Conservation (phyloP, 2,888 invertebrate species). For the Troilus luridus region DNA sequence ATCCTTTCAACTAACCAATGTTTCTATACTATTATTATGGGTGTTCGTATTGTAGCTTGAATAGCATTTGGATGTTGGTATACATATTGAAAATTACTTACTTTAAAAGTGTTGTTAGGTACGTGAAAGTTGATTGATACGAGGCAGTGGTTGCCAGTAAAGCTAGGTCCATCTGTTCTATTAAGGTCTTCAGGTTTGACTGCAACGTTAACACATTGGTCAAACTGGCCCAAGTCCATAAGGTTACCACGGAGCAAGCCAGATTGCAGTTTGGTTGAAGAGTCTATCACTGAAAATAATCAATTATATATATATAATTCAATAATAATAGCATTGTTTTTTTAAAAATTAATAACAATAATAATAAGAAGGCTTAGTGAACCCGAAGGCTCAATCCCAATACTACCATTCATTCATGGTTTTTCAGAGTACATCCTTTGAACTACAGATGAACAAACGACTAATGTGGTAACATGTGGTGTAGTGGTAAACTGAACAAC, state of each 20-base stretch:
- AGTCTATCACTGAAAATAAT: slow-evolving; percentile 70
- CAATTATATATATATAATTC: neutral
- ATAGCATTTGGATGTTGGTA: no score
- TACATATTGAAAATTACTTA: neutral
- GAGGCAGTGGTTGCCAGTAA: slow-evolving; percentile 70
- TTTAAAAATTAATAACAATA: no score
- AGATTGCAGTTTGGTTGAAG: slow-evolving; percentile 71
- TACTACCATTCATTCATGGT: no score
- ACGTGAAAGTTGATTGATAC: slow-evolving; percentile 64
- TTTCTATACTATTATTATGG: no score
- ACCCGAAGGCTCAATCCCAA: no score
- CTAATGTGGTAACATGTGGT: no score
- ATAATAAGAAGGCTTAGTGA: no score
- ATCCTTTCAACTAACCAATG: no score
- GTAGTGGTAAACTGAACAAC: no score
- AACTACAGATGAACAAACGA: no score
- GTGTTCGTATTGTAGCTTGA: no score
- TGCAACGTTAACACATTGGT: slow-evolving; percentile 68
- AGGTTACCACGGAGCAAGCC: slow-evolving; percentile 70
- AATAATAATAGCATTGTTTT: neutral
- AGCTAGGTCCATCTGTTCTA: slow-evolving; percentile 65
- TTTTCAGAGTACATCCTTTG: no score
- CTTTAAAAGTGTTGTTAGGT: slow-evolving; percentile 58
- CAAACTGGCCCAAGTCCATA: slow-evolving; percentile 70
- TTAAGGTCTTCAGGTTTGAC: slow-evolving; percentile 61